Evolutionary conservation across 2,113 vertebrate species (phyloP).

Genomic region (Chloroceryle aenea): DNA sequence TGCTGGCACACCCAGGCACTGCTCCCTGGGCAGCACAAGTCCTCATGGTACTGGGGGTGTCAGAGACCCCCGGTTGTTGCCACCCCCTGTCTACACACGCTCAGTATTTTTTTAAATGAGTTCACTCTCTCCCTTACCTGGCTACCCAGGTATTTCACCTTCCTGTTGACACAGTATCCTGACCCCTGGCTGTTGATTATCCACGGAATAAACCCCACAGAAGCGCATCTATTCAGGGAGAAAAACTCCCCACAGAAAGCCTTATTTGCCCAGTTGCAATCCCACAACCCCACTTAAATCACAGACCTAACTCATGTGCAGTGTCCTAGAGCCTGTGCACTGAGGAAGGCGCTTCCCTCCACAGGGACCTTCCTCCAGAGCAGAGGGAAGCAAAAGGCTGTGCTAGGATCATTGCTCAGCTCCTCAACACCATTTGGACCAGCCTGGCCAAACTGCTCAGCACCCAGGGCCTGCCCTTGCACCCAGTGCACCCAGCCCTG

Average conservation of each 20-base stretch:
- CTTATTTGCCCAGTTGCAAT: rapidly evolving
- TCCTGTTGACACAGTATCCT: neutral
- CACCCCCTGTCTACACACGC: neutral
- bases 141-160: neutral
- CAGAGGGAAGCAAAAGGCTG: neutral
- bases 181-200: neutral
- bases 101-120: rapidly evolving
- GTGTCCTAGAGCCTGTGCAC: rapidly evolving
- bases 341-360: rapidly evolving
- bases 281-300: rapidly evolving
- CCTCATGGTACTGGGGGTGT: neutral
- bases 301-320: rapidly evolving
- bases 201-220: neutral
- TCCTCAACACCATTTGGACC: neutral
- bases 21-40: neutral
- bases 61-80: rapidly evolving
- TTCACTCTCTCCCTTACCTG: rapidly evolving
- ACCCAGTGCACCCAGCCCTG: neutral
- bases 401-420: neutral
- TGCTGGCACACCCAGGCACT: neutral
- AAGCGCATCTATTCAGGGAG: neutral
- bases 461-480: neutral
- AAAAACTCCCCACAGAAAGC: neutral
- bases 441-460: neutral
- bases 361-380: neutral